A percentile compares a stretch with the other conserved stretches of the same genome.
Evolutionary conservation across 2,888 invertebrate genomes (phyloP).

Genomic region (Drosophila barbarae): DNA sequence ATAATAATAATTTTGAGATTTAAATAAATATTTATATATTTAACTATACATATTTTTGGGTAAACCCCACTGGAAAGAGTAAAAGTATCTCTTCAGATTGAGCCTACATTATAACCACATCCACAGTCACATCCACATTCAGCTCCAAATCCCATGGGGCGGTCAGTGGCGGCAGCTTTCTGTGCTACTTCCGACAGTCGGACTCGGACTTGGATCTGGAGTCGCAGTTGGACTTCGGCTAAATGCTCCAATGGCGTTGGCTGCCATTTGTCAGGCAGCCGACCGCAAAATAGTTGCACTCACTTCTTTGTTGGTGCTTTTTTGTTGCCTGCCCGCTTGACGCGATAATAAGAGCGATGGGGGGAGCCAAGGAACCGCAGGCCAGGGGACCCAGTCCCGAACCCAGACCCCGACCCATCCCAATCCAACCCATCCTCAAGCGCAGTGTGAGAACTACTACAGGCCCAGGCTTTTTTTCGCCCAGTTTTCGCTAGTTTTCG

Average conservation of each 20-base stretch:
- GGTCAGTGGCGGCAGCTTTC: slow-evolving; percentile 42
- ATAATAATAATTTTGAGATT: too few species aligned
- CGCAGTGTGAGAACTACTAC: slow-evolving; percentile 63
- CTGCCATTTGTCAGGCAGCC: slow-evolving; percentile 70
- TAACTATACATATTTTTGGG: too few species aligned
- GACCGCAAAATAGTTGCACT: slow-evolving; percentile 70
- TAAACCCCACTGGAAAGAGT: background rate
- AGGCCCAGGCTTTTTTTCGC: slow-evolving; percentile 12
- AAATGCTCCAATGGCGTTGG: slow-evolving; percentile 62
- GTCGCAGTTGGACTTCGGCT: slow-evolving; percentile 55
- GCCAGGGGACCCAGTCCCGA: slow-evolving; percentile 13
- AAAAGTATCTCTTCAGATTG: slow-evolving; percentile 10
- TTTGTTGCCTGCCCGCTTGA: slow-evolving; percentile 49
- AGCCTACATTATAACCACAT: slow-evolving; percentile 42
- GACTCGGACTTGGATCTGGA: slow-evolving; percentile 17
- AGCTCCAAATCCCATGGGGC: slow-evolving; percentile 40
- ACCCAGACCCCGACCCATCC: slow-evolving; percentile 20
- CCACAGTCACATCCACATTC: slow-evolving; percentile 4
- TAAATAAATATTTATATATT: too few species aligned
- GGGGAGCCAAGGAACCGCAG: slow-evolving; percentile 60
- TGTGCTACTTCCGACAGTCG: slow-evolving; percentile 39
- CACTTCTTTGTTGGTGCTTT: slow-evolving; percentile 41
- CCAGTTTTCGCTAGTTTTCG: slow-evolving; percentile 51
- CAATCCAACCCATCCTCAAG: slow-evolving; percentile 16
- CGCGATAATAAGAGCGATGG: slow-evolving; percentile 73